Evolutionary conservation across 2,888 invertebrate genomes (phyloP).

Genomic region (Sepioteuthis lessoniana): DNA sequence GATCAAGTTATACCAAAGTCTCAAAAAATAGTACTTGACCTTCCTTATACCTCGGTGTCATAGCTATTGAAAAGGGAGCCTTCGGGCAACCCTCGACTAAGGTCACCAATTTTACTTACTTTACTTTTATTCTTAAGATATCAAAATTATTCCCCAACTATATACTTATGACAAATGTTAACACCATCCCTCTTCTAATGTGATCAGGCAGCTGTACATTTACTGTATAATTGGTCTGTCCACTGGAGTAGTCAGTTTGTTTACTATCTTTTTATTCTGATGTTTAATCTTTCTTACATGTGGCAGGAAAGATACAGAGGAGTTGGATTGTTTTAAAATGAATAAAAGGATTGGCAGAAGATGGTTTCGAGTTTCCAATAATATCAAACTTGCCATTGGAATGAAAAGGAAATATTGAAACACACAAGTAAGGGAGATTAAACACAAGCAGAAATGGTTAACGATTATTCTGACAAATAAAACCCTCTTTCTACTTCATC

Average conservation of each 20-base stretch:
- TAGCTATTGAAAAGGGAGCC: too few species aligned
- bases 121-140: too few species aligned
- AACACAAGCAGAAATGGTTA: not conserved
- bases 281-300: not conserved
- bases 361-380: not conserved
- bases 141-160: not conserved
- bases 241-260: not conserved
- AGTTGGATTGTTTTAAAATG: not conserved
- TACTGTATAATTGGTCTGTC: not conserved
- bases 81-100: too few species aligned
- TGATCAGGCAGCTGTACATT: not conserved
- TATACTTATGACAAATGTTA: not conserved
- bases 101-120: too few species aligned
- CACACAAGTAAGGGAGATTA: not conserved
- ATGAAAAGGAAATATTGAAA: not conserved
- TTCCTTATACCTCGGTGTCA: too few species aligned
- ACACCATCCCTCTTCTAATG: not conserved
- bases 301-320: not conserved
- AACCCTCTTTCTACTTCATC: not conserved
- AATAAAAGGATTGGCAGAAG: not conserved
- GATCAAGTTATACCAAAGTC: too few species aligned
- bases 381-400: not conserved
- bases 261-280: not conserved
- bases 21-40: too few species aligned
- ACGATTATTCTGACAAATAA: not conserved